phyloP scores from a whole-genome alignment of 2,888 invertebrate species.

The Mayetiola destructor region DNA sequence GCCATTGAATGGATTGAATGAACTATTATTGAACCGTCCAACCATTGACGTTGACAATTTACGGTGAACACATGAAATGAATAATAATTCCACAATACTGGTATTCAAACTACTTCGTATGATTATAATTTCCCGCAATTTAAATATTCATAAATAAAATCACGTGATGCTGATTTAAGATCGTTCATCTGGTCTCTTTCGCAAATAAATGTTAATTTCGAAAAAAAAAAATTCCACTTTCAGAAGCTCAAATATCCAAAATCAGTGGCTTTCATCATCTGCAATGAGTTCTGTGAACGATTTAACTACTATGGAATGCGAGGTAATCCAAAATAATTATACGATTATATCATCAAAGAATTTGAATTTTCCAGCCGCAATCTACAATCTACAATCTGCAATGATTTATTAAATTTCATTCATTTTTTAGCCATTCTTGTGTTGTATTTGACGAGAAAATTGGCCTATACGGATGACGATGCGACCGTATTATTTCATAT shows the following conservation, averaged over 20 bases:
- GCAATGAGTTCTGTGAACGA: slow-evolving; percentile 90
- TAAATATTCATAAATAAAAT: not conserved
- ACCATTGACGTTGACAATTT: no score
- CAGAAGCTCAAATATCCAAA: slow-evolving; percentile 27
- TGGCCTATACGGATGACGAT: slow-evolving; percentile 54
- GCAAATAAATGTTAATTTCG: no score
- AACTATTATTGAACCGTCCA: no score
- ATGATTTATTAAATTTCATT: slow-evolving; percentile 16
- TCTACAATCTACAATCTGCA: not conserved
- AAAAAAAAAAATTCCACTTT: no score
- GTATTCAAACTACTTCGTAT: not conserved
- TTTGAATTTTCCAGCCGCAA: not conserved
- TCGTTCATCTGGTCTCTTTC: not conserved
- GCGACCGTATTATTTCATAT: slow-evolving; percentile 80
- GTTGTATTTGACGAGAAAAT: slow-evolving; percentile 67
- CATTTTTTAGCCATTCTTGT: slow-evolving; percentile 68
- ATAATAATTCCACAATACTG: no score
- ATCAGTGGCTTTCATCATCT: slow-evolving; percentile 76
- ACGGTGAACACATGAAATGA: no score
- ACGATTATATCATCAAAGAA: not conserved
- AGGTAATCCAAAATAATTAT: slow-evolving; percentile 44
- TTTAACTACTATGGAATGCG: slow-evolving; percentile 91
- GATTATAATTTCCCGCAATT: no score
- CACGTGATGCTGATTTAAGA: no score
- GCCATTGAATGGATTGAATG: no score